A percentile compares a stretch with the other conserved stretches of the same genome.
Evolutionary conservation across 2,113 vertebrate species (phyloP).

Genomic region (Epinephelus moara): DNA sequence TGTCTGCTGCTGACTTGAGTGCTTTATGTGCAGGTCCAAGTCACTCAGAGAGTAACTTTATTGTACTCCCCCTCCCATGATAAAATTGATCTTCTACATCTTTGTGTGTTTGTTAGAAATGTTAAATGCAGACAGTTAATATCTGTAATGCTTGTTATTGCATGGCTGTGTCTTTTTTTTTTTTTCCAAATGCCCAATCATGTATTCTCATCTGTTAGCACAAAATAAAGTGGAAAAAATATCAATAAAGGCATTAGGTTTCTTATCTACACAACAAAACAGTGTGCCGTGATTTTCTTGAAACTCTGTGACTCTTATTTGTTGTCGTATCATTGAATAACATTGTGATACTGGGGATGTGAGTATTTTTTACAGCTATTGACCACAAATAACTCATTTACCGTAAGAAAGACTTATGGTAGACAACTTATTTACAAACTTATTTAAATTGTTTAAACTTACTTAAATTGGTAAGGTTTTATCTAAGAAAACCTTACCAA

Average conservation of each 20-base stretch:
- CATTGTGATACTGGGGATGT: not conserved
- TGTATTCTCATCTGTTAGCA: slow-evolving; percentile 1
- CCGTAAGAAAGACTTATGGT: not conserved
- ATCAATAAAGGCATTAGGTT: not conserved
- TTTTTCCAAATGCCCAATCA: not conserved
- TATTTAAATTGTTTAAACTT: too few relatives aligned
- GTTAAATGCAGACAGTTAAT: not conserved
- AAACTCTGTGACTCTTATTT: not conserved
- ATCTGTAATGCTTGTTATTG: not conserved
- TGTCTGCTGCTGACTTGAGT: not conserved
- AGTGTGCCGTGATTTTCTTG: not conserved
- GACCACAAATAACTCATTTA: not conserved
- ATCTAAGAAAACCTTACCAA: not conserved
- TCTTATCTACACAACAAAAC: not conserved
- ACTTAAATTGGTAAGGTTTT: too few relatives aligned
- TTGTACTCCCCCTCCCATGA: not conserved
- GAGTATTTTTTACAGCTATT: not conserved
- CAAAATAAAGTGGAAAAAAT: slow-evolving; percentile 4
- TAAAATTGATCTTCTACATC: not conserved
- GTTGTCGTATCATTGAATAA: not conserved
- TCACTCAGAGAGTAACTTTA: not conserved
- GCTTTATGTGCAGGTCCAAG: not conserved
- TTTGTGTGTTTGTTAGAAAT: not conserved
- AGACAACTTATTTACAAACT: too few relatives aligned
- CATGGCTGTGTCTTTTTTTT: not conserved